Evolutionary conservation across 2,888 invertebrate genomes (phyloP), one percentile per base, ranked within the genome.

Genomic region (Macaria notata): DNA sequence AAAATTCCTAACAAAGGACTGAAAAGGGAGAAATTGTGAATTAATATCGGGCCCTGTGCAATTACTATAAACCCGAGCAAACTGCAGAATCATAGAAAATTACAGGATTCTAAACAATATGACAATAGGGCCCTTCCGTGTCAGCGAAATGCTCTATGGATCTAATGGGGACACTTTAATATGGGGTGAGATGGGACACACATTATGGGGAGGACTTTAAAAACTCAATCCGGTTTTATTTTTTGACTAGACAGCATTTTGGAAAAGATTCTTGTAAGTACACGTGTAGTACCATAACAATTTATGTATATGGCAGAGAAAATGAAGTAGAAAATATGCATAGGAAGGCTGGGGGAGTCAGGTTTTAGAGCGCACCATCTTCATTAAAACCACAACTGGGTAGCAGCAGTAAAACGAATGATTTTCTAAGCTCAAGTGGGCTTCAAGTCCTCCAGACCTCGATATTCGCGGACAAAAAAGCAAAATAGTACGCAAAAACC

Each of bases 161-260:
- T 69, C 73, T 83, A 83, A 84, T 84, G 86, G 86, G 87, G 86
- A 90, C 88, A 88, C 64, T 87, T 88, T 86, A 88, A 88, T 88
- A 87, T 84, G 66, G 85, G 87, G 88, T 80, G 59, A 43, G 59
- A 54, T 50, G 38, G 4, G 38, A 44, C 46, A 31, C 31, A 38
- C 43, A 44, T 59, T 59, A 50, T 33, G 44, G 41, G 31, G 41
- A 54, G 45, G 49, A 52, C 41, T 56, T 47, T 49, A 46, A 62
- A 47, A 41, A 45, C 45, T 38, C 39, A 36, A 46, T 50, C 55
- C 19, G 19, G 43, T 45, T 49, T 19, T 19, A 19, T 19, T 38
- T 48, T 44, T 44, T 8, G 8, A 44, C 4, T 44, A 3, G 4
- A 29, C 29, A 29, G 29, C 4, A 44, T 1, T 44, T 44, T 44